Percentiles rank a stretch among this genome's conserved stretches.
These are phyloP conservation scores for Astreopora myriophthalma DNA, from an alignment of 64 coral and sea anemone species.

Conservation along the genomic window DNA sequence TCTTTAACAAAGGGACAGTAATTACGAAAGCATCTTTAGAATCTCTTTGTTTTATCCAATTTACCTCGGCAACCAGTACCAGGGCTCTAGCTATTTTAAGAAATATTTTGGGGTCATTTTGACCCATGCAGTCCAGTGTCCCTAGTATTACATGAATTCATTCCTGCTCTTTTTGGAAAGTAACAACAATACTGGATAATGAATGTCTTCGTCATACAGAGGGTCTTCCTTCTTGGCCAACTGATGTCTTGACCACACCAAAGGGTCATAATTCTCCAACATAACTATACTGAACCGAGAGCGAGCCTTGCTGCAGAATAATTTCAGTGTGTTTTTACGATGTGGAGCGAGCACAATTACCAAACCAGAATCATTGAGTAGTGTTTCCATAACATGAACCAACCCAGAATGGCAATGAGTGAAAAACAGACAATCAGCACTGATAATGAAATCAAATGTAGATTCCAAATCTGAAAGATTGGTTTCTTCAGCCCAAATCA, in stretches of 20 bases:
- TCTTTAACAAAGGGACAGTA: too few relatives aligned
- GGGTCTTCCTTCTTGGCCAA: conserved; percentile 13
- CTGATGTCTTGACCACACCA: conserved; percentile 15
- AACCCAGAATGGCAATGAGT: conserved; percentile 1
- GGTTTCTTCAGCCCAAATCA: neutral
- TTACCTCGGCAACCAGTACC: too few relatives aligned
- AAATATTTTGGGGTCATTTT: too few relatives aligned
- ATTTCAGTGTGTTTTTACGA: conserved; percentile 45
- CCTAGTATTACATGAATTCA: neutral
- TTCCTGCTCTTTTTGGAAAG: conserved; percentile 19
- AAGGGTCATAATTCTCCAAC: conserved; percentile 43
- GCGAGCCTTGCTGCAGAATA: conserved; percentile 46
- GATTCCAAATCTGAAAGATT: conserved; percentile 10
- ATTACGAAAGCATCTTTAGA: too few relatives aligned
- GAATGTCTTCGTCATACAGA: conserved; percentile 64
- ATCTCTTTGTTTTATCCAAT: too few relatives aligned
- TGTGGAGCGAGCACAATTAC: conserved; percentile 42
- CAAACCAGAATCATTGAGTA: conserved; percentile 31
- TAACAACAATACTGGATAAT: conserved; percentile 54
- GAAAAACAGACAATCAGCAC: conserved; percentile 34
- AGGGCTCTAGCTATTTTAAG: too few relatives aligned
- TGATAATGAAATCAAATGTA: conserved; percentile 28
- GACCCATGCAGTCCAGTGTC: too few relatives aligned
- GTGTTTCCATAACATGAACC: neutral
- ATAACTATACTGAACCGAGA: conserved; percentile 1